Evolutionary conservation across 92 coral and sea anemone genomes (phyloP), one percentile per base, ranked within the genome.

Genomic region (Porites lobata): DNA sequence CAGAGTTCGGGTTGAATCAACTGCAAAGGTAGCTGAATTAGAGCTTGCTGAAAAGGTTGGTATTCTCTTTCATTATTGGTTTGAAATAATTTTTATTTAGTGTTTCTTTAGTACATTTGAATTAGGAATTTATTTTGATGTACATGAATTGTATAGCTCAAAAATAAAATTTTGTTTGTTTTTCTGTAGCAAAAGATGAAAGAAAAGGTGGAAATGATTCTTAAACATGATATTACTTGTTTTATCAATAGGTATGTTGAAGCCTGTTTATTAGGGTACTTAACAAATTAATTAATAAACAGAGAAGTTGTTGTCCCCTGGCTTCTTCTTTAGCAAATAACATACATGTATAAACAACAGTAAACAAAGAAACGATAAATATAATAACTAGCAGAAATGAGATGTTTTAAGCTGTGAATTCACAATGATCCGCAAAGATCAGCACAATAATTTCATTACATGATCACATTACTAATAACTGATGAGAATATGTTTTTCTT

Each of bases 1-100:
- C 64, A 90, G 99, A 68, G 99, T 98, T 7, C 86, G 99, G 19
- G 99, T 98, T 61, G 99, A 98, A 76, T 98, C 99, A 6, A 94
- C 99, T 70, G 99, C 96, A 81, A 98, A 98, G 85, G 92, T 98
- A 71, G 99, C 98, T 50, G 98, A 96, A 75, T 74, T 98, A 62
- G 99, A 98, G 90, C 83, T 94, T 9, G 99, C 99, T 67, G 99
- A 98, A 86, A 98, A 94, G 95, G 99, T 98, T 79, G 65, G 59
- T 50, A 22, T 29, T 51, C 17, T 52, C n/a, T 56, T 70, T 52
- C 21, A 51, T 15, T 7, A 13, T 64, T 51, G 1, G 11, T 29
- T 22, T 75, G 53, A 56, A 10, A 8, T 50, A 47, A 8, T 7
- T 18, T 4, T 15, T 62, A 61, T 17, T 62, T 1, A 62, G 66